Evolutionary conservation across 1,140 invertebrate species (phyloP), one percentile per base, ranked within the genome.

Genomic region (Chrysomallon squamiferum): DNA sequence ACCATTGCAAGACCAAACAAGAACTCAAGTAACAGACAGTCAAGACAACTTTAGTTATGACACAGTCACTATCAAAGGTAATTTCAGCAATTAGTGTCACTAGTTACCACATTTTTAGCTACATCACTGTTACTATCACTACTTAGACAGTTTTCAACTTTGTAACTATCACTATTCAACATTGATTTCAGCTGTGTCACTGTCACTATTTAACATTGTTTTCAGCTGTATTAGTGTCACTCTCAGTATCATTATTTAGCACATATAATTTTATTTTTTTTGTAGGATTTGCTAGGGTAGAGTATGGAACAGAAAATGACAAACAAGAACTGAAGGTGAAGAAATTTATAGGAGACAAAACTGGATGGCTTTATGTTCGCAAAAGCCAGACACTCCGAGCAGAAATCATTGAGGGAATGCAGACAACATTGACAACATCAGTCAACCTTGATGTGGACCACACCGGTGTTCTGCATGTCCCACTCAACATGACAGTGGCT

Each of bases 251-350:
- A 47, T 5, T 18, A 13, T 49, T 30, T 52, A 13, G 20, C 2
- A 29, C 15, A 27, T 47, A 18, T 5, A 7, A 25, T 2, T 15
- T 62, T n/a, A 54, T 22, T 13, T 22, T 65, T 20, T 13, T 63
- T 71, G 35, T 58, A 80, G 78, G 76, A 13, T 75, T 75, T 66
- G 73, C 76, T 25, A 66, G 77, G 32, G 38, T 52, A 15, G 66
- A 73, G 25, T 74, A 69, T 66, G 68, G 66, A 13, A 54, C 59
- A 15, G 38, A 52, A 11, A 25, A 25, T 9, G 61, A 54, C 13
- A n/a, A 7, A 32, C 71, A 71, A 35, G 63, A 68, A 20, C 56
- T 76, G 2, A 57, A 62, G 41, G 68, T 74, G 4, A 62, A 73
- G 15, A 57, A 72, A 7, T 62, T 78, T 41, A 38, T 62, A 35